Evolutionary conservation across 2,113 vertebrate species (phyloP), one percentile per base, ranked within the genome.

Genomic region (Cochlearius cochlearius): DNA sequence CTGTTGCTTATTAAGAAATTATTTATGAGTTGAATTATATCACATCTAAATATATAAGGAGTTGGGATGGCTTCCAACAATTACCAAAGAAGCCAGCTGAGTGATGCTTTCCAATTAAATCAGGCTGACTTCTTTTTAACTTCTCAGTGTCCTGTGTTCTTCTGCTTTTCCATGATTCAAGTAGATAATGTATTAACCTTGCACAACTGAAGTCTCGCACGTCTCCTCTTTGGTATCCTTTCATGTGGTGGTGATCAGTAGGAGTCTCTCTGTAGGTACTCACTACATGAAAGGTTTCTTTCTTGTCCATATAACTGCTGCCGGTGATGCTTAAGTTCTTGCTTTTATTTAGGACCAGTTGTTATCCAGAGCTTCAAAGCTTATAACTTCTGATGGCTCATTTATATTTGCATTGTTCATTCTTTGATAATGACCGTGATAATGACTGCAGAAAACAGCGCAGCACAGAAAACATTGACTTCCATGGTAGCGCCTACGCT

Each of bases 81-180:
- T 83, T 74, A 73, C 82, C 77, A 27, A 96, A 95, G 84, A 39
- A 96, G 62, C 38, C 77, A 93, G 81, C 38, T 13, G 15, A 93
- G 74, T 87, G 91, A 90, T 86, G 91, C 50, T 93, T 95, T 95
- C 87, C 93, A 93, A 90, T 97, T 97, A 97, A 95, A 91, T 88
- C 74, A 90, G 91, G 60, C 58, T 90, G 90, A 47, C 11, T 53
- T 86, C 82, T 88, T 58, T 59, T 73, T 29, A 92, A 92, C 66
- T 95, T 97, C 66, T 89, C 41, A 23, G 58, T 25, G 23, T 82
- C 55, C 45, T 86, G 50, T 45, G 60, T 85, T 91, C 36, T 58
- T 59, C 86, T 89, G 30, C 32, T 64, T 63, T 85, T 64, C 38
- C 63, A 12, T 3, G 18, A 58, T 81, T 87, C 52, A 86, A 67